Base-by-base conservation (phyloP, 2,113 vertebrate species). In the Falco punctatus region DNA sequence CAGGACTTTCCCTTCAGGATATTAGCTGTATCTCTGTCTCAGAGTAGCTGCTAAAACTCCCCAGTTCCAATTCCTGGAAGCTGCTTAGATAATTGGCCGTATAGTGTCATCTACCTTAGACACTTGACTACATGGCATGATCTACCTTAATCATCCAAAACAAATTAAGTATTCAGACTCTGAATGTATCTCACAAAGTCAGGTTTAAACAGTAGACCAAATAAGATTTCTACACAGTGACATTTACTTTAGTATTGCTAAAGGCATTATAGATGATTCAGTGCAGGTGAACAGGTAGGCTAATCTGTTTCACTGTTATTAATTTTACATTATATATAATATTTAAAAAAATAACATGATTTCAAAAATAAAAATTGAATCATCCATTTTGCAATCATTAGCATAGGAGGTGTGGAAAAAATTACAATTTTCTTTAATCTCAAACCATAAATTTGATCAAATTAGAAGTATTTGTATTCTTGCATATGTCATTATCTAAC, bases 181-280 rank as follows among this genome's bases (percentile, higher is more conserved):
- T 33, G 30, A 84, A 73, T 49, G 26, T 83, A 57, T 84, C 54
- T 94, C 69, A 49, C 42, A 83, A 89, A 51, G 59, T 55, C 38
- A 71, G 65, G 28, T 87, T 96, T 91, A 81, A 96, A 54, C 24
- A 66, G 28, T 32, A 78, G 20, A 66, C n/a, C 6, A 81, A 66
- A 78, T 80, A 52, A 52, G 61, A 28, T 87, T 92, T 89, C 55
- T 70, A 46, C 69, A 26, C 33, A 28, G 28, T 70, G 77, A 74
- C 65, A 70, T 93, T 95, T 87, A 22, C 59, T 91, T 92, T 35
- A 23, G 3, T 74, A 81, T 78, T 81, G 73, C 67, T 89, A 27
- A 78, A 78, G 77, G 30, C 49, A 30, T 77, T 94, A 24, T 58
- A 70, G 51, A 49, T 74, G 27, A 81, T 33, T 78, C 55, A 35